Conservation (phyloP, 2,797 vertebrate genomes). For the Tachyglossus aculeatus region DNA sequence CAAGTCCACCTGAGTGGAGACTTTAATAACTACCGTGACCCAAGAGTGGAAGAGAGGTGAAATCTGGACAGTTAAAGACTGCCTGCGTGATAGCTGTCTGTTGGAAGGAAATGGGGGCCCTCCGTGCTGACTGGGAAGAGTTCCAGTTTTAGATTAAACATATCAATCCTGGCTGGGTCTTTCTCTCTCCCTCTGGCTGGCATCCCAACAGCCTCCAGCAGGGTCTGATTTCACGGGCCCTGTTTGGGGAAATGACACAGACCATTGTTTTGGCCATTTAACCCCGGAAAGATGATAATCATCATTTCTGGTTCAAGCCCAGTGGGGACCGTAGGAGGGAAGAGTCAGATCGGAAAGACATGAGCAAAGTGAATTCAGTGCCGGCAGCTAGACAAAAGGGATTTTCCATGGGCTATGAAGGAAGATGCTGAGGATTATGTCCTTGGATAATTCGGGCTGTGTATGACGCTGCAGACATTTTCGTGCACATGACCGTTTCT, state of each 20-base stretch:
- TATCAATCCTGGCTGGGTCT: slow-evolving; percentile 34
- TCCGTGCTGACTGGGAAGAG: neutral
- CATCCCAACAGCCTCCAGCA: neutral
- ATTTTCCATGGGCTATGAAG: no score
- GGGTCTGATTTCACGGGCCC: neutral
- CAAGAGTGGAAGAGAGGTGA: neutral
- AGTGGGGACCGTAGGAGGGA: neutral
- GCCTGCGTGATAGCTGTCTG: neutral
- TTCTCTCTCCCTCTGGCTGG: neutral
- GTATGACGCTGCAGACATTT: no score
- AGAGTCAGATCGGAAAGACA: no score
- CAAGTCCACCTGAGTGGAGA: neutral
- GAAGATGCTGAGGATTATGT: no score
- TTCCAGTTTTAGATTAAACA: slow-evolving; percentile 9
- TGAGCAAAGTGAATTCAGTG: no score
- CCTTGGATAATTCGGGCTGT: no score
- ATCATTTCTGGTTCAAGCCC: rapidly evolving
- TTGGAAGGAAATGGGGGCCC: slow-evolving; percentile 13
- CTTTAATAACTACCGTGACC: slow-evolving; percentile 7
- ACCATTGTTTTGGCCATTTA: neutral
- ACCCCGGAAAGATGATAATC: neutral
- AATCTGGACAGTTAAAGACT: neutral
- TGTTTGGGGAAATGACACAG: neutral
- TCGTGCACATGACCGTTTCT: no score
- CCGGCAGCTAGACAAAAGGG: no score